Conservation (phyloP, 2,113 vertebrate genomes). For the Sialia sialis region DNA sequence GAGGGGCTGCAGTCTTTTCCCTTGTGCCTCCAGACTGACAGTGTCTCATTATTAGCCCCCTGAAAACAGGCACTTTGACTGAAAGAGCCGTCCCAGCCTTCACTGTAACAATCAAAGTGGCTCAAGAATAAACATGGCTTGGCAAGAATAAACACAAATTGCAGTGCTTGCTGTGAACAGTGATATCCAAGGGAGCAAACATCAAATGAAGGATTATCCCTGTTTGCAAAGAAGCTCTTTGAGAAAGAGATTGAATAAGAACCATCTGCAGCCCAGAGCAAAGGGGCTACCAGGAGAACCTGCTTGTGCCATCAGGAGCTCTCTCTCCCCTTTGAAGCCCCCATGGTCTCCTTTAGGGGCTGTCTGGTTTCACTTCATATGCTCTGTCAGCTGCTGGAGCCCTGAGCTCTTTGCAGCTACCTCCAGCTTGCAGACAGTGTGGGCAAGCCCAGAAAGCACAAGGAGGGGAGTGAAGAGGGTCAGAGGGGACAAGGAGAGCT, state of each 20-base stretch:
- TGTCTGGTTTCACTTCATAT: neutral
- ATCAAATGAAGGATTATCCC: conserved; percentile 66
- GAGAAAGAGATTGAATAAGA: conserved; percentile 45
- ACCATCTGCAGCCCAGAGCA: conserved; percentile 42
- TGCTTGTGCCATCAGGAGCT: neutral
- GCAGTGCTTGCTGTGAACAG: conserved; percentile 56
- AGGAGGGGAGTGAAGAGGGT: neutral
- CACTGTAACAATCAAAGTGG: conserved; percentile 57
- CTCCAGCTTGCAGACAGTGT: neutral
- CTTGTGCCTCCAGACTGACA: conserved; percentile 23
- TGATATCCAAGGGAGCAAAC: conserved; percentile 57
- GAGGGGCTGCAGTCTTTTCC: neutral
- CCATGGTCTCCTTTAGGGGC: neutral
- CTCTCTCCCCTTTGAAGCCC: neutral
- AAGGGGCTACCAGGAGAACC: conserved; percentile 26
- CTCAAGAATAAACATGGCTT: conserved; percentile 62
- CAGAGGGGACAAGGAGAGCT: neutral
- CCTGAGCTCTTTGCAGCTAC: neutral
- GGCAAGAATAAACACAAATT: conserved; percentile 68
- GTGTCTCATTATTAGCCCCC: conserved; percentile 46
- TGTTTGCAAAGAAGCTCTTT: conserved; percentile 46
- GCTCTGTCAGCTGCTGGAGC: neutral
- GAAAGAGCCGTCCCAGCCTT: conserved; percentile 41
- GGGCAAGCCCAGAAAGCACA: neutral
- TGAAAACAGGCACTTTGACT: conserved; percentile 53